A percentile compares a stretch with the other conserved stretches of the same genome.
phyloP scores from a whole-genome alignment of 1,140 invertebrate species.

The silkworm (Bombyx mori) region ASM3026992v2 NC_085130.1:17556001-17556500 shows the following conservation, averaged over 20 bases:
- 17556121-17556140: slow-evolving; percentile 73
- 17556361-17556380: slow-evolving; percentile 51
- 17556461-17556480: too few species aligned
- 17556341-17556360: slow-evolving; percentile 22
- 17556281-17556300: slow-evolving; percentile 70
- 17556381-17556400: slow-evolving; percentile 26
- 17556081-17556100: slow-evolving; percentile 66
- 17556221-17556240: slow-evolving; percentile 67
- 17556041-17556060: slow-evolving; percentile 42
- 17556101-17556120: slow-evolving; percentile 74
- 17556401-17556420: too few species aligned
- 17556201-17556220: slow-evolving; percentile 72
- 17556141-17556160: slow-evolving; percentile 71
- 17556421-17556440: too few species aligned
- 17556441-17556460: too few species aligned
- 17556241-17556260: slow-evolving; percentile 78
- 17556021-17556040: slow-evolving; percentile 40
- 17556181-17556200: slow-evolving; percentile 72
- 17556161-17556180: slow-evolving; percentile 66
- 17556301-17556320: slow-evolving; percentile 68
- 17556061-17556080: slow-evolving; percentile 44
- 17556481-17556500: too few species aligned
- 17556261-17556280: slow-evolving; percentile 74
- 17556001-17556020: slow-evolving; percentile 32
- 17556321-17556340: slow-evolving; percentile 41